These are phyloP conservation scores for Euphydryas editha DNA, from an alignment of 2,888 invertebrate species.

Conservation along the genomic window DNA sequence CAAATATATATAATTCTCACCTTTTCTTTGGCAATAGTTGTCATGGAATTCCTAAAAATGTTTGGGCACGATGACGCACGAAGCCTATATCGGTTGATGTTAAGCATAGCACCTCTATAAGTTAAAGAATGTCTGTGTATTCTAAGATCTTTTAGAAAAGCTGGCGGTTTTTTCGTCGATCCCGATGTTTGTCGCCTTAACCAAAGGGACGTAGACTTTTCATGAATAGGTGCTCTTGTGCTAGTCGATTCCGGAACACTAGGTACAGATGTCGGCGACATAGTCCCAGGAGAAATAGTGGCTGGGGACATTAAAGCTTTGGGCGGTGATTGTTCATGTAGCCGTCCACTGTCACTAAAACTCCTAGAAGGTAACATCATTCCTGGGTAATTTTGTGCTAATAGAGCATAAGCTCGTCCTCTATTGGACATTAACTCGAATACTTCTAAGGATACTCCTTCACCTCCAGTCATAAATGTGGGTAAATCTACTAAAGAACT, in stretches of 20 bases:
- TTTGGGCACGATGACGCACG: conserved; percentile 95
- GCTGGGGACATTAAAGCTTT: conserved; percentile 62
- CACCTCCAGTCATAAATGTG: conserved; percentile 91
- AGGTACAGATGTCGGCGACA: conserved; percentile 59
- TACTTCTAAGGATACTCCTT: conserved; percentile 90
- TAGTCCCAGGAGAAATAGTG: conserved; percentile 53
- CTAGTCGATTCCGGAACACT: conserved; percentile 49
- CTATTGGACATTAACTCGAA: conserved; percentile 88
- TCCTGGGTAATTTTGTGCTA: conserved; percentile 90
- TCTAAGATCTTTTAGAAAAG: conserved; percentile 88
- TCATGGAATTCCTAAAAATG: conserved; percentile 93
- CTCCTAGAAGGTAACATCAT: conserved; percentile 88
- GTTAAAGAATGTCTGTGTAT: conserved; percentile 91
- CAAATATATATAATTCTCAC: conserved; percentile 48
- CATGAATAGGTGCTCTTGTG: conserved; percentile 53
- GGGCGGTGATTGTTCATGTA: conserved; percentile 72
- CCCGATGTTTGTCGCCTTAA: conserved; percentile 76
- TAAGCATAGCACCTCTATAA: conserved; percentile 93
- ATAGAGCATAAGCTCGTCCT: conserved; percentile 87
- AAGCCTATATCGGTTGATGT: conserved; percentile 90
- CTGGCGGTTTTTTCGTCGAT: conserved; percentile 82
- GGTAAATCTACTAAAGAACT: conserved; percentile 94
- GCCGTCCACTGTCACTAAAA: conserved; percentile 85
- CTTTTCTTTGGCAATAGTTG: conserved; percentile 92
- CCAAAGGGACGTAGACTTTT: conserved; percentile 83